Conservation (phyloP, 1,140 invertebrate species). For the Diachasma alloeum region DNA sequence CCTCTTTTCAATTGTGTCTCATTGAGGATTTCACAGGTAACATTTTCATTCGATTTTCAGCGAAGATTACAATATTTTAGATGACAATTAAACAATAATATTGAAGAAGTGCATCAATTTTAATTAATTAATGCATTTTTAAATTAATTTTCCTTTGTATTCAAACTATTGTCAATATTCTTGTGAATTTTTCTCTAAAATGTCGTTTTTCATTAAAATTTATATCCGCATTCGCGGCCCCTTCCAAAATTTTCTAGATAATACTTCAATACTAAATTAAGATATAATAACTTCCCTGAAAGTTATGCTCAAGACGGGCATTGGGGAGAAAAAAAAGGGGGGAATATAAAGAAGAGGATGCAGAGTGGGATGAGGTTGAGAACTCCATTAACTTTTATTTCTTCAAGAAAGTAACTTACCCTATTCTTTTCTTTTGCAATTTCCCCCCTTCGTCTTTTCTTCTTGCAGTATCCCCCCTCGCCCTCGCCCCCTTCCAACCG, state of each 20-base stretch:
- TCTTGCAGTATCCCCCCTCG: constrained; percentile 1
- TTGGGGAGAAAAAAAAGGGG: constrained; percentile 30
- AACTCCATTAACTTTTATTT: constrained; percentile 64
- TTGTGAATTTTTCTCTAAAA: too few species aligned
- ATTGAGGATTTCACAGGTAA: too few species aligned
- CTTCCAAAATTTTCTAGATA: constrained; percentile 38
- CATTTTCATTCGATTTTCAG: too few species aligned
- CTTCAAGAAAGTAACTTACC: constrained; percentile 58
- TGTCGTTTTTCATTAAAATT: background rate
- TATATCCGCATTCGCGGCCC: too few species aligned
- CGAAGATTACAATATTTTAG: too few species aligned
- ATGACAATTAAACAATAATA: too few species aligned
- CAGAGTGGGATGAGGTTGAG: constrained; percentile 38
- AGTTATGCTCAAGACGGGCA: constrained; percentile 45
- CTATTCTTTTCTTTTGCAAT: constrained; percentile 31
- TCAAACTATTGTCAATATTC: too few species aligned
- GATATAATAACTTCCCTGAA: constrained; percentile 59
- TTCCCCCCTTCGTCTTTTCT: constrained; percentile 15
- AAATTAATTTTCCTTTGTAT: too few species aligned
- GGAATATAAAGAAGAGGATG: constrained; percentile 16
- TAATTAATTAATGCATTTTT: too few species aligned
- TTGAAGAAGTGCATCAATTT: too few species aligned
- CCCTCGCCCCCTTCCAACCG: background rate
- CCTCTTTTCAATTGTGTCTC: too few species aligned
- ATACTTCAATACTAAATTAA: constrained; percentile 56